Evolutionary conservation across 30 jellyfish, hydroid and myxozoan genomes (phyloP).

Genomic region (Chironex yamaguchii): DNA sequence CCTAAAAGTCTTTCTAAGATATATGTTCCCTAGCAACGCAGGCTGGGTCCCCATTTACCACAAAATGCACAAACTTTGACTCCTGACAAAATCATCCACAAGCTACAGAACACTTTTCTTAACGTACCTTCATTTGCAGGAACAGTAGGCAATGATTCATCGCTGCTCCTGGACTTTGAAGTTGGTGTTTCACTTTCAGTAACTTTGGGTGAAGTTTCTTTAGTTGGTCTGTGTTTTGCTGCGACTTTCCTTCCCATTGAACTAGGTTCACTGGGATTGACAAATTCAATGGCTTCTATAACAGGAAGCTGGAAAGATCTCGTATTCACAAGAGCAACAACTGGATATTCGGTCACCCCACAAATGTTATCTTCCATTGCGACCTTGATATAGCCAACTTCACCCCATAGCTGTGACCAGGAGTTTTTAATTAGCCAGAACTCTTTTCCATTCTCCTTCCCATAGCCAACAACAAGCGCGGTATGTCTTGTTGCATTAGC

Average conservation of each 20-base stretch:
- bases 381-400: conserved; percentile 85
- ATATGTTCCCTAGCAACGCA: too few species aligned
- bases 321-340: conserved; percentile 84
- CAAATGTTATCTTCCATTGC: conserved; percentile 91
- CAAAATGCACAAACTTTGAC: too few species aligned
- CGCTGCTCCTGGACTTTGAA: too few species aligned
- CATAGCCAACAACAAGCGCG: conserved; percentile 94
- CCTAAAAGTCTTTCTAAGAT: too few species aligned
- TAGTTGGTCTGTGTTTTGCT: too few species aligned
- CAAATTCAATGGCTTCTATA: conserved; percentile 56
- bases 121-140: too few species aligned
- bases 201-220: too few species aligned
- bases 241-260: background rate
- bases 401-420: conserved; percentile 99
- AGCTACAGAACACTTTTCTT: too few species aligned
- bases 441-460: conserved; percentile 86
- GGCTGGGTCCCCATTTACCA: too few species aligned
- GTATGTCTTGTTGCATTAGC: conserved; percentile 93
- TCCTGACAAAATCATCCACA: too few species aligned
- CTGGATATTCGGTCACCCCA: conserved; percentile 96
- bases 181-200: too few species aligned
- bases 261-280: background rate
- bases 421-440: conserved; percentile 96
- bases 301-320: conserved; percentile 87
- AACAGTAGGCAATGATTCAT: too few species aligned